Percentiles rank a stretch among this genome's conserved stretches.
Conservation (phyloP, 2,113 vertebrate genomes). For the Polypterus bichir region DNA sequence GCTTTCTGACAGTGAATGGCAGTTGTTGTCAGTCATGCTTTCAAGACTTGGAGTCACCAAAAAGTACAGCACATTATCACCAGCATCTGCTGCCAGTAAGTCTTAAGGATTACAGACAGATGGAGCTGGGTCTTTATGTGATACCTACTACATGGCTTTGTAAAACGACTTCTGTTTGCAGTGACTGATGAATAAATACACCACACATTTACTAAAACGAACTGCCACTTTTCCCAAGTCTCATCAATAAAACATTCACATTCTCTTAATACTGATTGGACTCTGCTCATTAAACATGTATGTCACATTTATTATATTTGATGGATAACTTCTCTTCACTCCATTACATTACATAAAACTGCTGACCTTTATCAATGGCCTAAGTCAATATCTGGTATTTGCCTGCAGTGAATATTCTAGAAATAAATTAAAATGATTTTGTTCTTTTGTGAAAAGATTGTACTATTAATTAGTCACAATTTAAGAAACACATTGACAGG, state of each 20-base stretch:
- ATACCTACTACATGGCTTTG: too few species aligned
- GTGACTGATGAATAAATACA: slow-evolving; percentile 5
- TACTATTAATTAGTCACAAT: too few species aligned
- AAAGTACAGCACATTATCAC: too few species aligned
- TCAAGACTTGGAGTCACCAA: too few species aligned
- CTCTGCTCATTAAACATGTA: slow-evolving; percentile 10
- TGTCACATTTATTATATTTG: slow-evolving; percentile 9
- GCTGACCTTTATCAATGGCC: slow-evolving; percentile 12
- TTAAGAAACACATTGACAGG: too few species aligned
- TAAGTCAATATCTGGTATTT: slow-evolving; percentile 6
- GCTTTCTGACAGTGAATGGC: too few species aligned
- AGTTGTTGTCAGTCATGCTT: too few species aligned
- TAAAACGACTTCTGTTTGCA: not conserved
- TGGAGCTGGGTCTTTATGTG: too few species aligned
- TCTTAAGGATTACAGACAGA: too few species aligned
- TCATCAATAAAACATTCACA: slow-evolving; percentile 10
- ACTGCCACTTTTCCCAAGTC: slow-evolving; percentile 8
- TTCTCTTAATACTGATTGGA: slow-evolving; percentile 8
- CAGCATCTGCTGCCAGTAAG: too few species aligned
- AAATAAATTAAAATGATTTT: not conserved
- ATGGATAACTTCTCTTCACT: slow-evolving; percentile 8
- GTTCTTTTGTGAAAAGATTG: not conserved
- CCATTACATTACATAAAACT: slow-evolving; percentile 10
- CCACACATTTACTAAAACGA: slow-evolving; percentile 1
- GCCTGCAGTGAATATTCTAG: not conserved